These are phyloP conservation scores for Gorsachius magnificus DNA, from an alignment of 2,797 vertebrate genomes.

Conservation along the genomic window DNA sequence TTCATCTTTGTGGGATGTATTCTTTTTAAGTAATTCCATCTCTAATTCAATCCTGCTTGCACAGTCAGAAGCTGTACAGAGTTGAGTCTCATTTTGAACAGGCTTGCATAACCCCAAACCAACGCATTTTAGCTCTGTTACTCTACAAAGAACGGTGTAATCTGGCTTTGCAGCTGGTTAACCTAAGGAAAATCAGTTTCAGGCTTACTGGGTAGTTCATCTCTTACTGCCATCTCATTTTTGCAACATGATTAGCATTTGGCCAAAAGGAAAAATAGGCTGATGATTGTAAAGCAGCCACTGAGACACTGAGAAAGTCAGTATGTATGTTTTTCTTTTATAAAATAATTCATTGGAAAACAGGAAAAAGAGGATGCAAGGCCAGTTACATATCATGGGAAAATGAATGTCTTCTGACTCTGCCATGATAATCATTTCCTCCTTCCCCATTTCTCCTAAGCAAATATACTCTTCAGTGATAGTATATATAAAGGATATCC, in stretches of 20 bases:
- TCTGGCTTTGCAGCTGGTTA: neutral
- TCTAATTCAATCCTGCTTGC: neutral
- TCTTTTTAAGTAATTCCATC: neutral
- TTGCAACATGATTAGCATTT: neutral
- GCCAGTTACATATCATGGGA: conserved; percentile 32
- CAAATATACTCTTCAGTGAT: conserved; percentile 72
- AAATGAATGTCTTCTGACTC: conserved; percentile 57
- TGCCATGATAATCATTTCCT: conserved; percentile 57
- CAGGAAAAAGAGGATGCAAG: neutral
- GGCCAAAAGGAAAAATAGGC: neutral
- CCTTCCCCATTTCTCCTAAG: conserved; percentile 72
- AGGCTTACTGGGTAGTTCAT: neutral
- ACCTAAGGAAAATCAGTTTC: neutral
- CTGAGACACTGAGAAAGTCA: neutral
- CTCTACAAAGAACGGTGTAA: neutral
- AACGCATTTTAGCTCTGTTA: neutral
- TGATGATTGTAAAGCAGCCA: neutral
- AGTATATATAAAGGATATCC: conserved; percentile 87
- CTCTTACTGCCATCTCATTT: neutral
- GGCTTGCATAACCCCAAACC: neutral
- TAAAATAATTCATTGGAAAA: conserved; percentile 8
- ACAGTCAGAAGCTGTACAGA: neutral
- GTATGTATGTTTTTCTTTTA: neutral
- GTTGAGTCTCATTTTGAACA: neutral
- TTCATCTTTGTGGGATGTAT: neutral